Evolutionary conservation across 1,140 invertebrate species (phyloP).

Genomic region (Drosophila tropicalis): DNA sequence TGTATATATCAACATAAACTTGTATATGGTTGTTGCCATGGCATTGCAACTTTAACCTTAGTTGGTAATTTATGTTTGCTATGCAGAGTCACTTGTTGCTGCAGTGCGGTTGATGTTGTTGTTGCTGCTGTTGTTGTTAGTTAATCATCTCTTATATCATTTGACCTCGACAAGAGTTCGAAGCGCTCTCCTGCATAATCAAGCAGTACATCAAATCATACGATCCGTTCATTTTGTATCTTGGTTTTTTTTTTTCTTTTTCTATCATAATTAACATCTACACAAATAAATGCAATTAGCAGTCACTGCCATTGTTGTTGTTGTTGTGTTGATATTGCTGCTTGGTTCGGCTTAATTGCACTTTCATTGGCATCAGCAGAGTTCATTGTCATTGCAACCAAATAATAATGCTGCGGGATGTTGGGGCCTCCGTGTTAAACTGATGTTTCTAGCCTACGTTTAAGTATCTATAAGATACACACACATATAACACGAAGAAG

Average conservation of each 20-base stretch:
- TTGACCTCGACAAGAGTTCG: constrained; percentile 9
- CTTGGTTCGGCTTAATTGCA: constrained; percentile 42
- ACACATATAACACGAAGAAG: not conserved
- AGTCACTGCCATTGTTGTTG: constrained; percentile 40
- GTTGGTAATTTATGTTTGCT: constrained; percentile 8
- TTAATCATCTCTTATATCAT: constrained; percentile 20
- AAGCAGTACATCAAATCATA: not conserved
- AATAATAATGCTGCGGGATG: not conserved
- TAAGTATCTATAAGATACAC: constrained; percentile 3
- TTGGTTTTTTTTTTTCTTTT: constrained; percentile 36
- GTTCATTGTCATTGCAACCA: constrained; percentile 36
- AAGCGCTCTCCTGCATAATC: constrained; percentile 4
- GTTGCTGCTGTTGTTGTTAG: constrained; percentile 11
- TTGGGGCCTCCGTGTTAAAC: not conserved
- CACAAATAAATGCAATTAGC: constrained; percentile 60
- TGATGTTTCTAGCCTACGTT: constrained; percentile 1
- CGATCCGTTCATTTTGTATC: not conserved
- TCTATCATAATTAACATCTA: constrained; percentile 62
- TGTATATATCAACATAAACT: not conserved
- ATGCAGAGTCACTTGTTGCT: not conserved
- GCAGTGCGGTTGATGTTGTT: constrained; percentile 3
- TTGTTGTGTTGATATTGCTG: not conserved
- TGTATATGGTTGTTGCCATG: constrained; percentile 2
- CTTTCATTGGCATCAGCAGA: constrained; percentile 36
- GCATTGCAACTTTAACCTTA: constrained; percentile 10